These are phyloP conservation scores for Anguilla pacifica DNA, from an alignment of 2,797 vertebrate genomes.

Conservation along the genomic window DNA sequence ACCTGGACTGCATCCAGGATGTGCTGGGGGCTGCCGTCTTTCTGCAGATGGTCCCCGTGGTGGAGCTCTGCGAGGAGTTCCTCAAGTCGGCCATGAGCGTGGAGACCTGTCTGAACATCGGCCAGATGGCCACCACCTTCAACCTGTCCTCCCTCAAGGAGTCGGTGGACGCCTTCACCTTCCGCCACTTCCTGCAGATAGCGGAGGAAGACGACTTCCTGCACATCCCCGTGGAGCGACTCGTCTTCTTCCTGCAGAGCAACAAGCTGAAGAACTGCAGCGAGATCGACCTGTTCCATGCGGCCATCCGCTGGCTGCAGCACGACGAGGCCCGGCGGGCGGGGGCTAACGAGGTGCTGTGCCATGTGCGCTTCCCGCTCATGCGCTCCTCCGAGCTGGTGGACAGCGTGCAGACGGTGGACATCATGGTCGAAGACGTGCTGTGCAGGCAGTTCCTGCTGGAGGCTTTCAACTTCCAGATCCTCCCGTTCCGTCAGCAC, in stretches of 20 bases:
- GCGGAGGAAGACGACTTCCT: slow-evolving; percentile 94
- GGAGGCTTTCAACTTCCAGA: slow-evolving; percentile 97
- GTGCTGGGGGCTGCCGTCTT: slow-evolving; percentile 96
- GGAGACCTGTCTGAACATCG: slow-evolving; percentile 94
- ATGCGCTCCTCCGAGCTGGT: slow-evolving; percentile 95
- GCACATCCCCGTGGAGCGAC: slow-evolving; percentile 90
- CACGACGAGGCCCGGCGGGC: slow-evolving; percentile 78
- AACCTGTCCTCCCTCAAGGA: slow-evolving; percentile 92
- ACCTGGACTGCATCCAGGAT: slow-evolving; percentile 96
- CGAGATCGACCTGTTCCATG: slow-evolving; percentile 91
- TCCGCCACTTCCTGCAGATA: slow-evolving; percentile 94
- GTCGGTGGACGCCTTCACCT: slow-evolving; percentile 93
- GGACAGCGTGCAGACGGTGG: slow-evolving; percentile 90
- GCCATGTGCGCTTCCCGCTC: slow-evolving; percentile 92
- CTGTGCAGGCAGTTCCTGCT: slow-evolving; percentile 89
- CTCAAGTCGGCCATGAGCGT: slow-evolving; percentile 97
- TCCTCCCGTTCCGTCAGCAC: slow-evolving; percentile 94
- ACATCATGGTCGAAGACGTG: slow-evolving; percentile 96
- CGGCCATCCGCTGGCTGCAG: slow-evolving; percentile 89
- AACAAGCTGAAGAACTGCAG: slow-evolving; percentile 91
- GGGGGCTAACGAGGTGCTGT: slow-evolving; percentile 82
- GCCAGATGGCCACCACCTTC: slow-evolving; percentile 97
- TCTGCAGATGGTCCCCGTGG: slow-evolving; percentile 95
- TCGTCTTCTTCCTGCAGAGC: slow-evolving; percentile 95
- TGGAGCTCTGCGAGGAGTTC: slow-evolving; percentile 96